A percentile compares a stretch with the other conserved stretches of the same genome.
Evolutionary conservation across 2,113 vertebrate genomes (phyloP).

Genomic region (Phrynosoma blainvillii): DNA sequence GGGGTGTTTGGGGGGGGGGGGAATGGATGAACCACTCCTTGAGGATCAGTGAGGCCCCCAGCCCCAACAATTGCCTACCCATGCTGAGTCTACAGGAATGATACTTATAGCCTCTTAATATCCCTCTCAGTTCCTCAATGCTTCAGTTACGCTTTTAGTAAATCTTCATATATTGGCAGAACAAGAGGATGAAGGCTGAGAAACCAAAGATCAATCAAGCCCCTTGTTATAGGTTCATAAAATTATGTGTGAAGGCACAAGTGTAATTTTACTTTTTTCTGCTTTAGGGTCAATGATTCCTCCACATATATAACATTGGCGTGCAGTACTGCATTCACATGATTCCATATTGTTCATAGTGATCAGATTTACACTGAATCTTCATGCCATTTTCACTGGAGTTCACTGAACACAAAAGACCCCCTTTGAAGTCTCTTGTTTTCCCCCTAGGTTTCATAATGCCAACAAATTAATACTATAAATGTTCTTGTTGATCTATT

Average conservation of each 20-base stretch:
- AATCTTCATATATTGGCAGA: too few species aligned
- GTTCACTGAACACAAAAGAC: background rate
- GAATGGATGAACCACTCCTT: too few species aligned
- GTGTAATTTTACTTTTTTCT: background rate
- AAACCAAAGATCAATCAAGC: background rate
- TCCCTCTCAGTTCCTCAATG: background rate
- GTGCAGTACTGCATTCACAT: background rate
- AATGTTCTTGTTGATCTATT: background rate
- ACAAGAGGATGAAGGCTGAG: background rate
- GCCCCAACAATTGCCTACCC: too few species aligned
- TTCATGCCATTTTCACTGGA: background rate
- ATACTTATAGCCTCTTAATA: background rate
- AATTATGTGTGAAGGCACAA: background rate
- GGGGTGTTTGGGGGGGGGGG: too few species aligned
- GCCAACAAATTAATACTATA: background rate
- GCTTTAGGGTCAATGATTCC: background rate
- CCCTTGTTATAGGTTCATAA: background rate
- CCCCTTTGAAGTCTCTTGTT: rapidly evolving
- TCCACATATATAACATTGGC: background rate
- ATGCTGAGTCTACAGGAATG: too few species aligned
- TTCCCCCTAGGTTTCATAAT: background rate
- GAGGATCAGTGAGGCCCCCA: too few species aligned
- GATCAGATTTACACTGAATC: background rate
- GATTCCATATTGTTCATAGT: background rate
- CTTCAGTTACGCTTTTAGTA: background rate